phyloP scores from a whole-genome alignment of 1,140 invertebrate species.

The Brachionus koreanus region DNA sequence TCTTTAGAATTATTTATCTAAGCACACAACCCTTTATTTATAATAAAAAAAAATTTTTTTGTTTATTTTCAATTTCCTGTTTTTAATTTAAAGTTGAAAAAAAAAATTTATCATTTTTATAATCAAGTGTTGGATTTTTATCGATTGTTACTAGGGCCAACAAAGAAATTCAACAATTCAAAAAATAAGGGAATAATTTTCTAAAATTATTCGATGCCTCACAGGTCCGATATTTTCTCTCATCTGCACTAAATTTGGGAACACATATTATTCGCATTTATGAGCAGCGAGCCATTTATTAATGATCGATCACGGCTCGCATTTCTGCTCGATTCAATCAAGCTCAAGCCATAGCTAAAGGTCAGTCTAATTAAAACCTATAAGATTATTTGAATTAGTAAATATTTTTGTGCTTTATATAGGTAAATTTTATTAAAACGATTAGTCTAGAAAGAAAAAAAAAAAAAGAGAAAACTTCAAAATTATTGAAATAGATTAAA shows the following conservation, averaged over 20 bases:
- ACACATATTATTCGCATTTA: background rate
- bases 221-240: too few relatives aligned
- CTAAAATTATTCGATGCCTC: background rate
- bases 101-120: background rate
- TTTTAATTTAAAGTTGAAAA: too few relatives aligned
- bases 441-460: background rate
- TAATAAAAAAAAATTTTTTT: too few relatives aligned
- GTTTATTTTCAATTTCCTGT: too few relatives aligned
- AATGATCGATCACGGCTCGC: background rate
- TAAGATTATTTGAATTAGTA: background rate
- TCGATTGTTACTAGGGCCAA: background rate
- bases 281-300: background rate
- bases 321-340: background rate
- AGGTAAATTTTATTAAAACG: background rate
- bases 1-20: too few relatives aligned
- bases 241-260: too few relatives aligned
- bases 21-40: too few relatives aligned
- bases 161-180: background rate
- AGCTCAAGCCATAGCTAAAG: background rate
- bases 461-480: background rate
- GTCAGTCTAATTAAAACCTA: background rate
- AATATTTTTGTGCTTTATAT: background rate
- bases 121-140: too few relatives aligned
- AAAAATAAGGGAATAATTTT: background rate
- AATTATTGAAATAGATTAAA: conserved; percentile 10